phyloP scores from a whole-genome alignment of 2,113 vertebrate species.

The Hirundichthys speculiger region DNA sequence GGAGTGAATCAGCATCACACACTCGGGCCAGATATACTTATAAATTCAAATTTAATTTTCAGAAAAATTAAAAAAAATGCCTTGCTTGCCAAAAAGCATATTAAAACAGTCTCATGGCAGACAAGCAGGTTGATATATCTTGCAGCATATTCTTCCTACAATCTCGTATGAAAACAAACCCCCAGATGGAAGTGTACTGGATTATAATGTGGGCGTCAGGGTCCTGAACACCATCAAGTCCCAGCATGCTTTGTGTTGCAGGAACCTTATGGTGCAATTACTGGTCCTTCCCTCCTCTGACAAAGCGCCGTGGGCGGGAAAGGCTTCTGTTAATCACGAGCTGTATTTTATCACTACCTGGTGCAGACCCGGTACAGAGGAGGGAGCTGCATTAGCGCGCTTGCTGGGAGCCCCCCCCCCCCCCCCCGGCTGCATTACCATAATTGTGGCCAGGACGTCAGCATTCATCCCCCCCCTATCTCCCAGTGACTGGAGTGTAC shows the following conservation, averaged over 20 bases:
- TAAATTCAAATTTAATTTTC: neutral
- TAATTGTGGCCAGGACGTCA: constrained; percentile 71
- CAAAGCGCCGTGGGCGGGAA: constrained; percentile 68
- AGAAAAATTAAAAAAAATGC: too few relatives aligned
- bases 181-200: constrained; percentile 17
- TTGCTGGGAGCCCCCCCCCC: constrained; percentile 50
- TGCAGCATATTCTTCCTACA: constrained; percentile 18
- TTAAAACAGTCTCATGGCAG: too few relatives aligned
- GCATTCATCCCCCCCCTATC: constrained; percentile 50
- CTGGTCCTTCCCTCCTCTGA: constrained; percentile 68
- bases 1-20: constrained; percentile 2
- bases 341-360: constrained; percentile 75
- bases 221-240: constrained; percentile 74
- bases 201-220: constrained; percentile 72
- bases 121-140: constrained; percentile 6
- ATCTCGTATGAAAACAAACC: neutral
- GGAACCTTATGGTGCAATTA: constrained; percentile 73
- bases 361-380: constrained; percentile 53
- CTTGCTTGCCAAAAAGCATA: too few relatives aligned
- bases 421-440: constrained; percentile 56
- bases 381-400: constrained; percentile 67
- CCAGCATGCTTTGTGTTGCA: constrained; percentile 68
- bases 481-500: constrained; percentile 33
- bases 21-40: constrained; percentile 4
- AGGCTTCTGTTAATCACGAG: constrained; percentile 79